Conservation (phyloP, 2,888 invertebrate genomes). For the Scaeva pyrastri region DNA sequence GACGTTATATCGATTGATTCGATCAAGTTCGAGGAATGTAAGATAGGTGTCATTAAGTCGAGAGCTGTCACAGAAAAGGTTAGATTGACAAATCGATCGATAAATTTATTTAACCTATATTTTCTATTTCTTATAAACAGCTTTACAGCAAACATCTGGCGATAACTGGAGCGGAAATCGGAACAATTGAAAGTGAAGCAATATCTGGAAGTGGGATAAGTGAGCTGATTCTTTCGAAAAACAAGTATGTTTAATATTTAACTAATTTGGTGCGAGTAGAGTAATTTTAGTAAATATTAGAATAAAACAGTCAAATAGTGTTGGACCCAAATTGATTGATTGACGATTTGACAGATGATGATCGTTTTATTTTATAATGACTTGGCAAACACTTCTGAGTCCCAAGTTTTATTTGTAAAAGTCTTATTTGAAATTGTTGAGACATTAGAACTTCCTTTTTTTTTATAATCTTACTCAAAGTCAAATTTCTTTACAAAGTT, state of each 20-base stretch:
- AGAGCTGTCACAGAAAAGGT: slow-evolving; percentile 82
- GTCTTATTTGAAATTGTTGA: too few relatives aligned
- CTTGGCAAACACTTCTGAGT: too few relatives aligned
- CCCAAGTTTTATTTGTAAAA: too few relatives aligned
- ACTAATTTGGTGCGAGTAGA: not conserved
- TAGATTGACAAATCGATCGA: not conserved
- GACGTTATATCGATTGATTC: slow-evolving; percentile 82
- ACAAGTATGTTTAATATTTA: slow-evolving; percentile 79
- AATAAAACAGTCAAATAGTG: too few relatives aligned
- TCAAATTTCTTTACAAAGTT: too few relatives aligned
- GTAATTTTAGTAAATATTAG: too few relatives aligned
- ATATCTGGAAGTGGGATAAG: slow-evolving; percentile 83
- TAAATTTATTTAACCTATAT: not conserved
- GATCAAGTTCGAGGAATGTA: slow-evolving; percentile 81
- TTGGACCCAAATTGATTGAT: too few relatives aligned
- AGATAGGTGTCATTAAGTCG: slow-evolving; percentile 80
- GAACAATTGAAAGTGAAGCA: slow-evolving; percentile 82
- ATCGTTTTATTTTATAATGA: too few relatives aligned
- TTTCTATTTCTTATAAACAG: slow-evolving; percentile 72
- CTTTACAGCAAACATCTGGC: slow-evolving; percentile 80
- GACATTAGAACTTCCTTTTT: too few relatives aligned
- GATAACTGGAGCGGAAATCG: slow-evolving; percentile 81
- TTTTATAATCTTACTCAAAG: too few relatives aligned
- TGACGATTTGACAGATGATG: too few relatives aligned
- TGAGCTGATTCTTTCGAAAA: slow-evolving; percentile 80